Percentiles rank a stretch among this genome's conserved stretches.
These are phyloP conservation scores for Sebastes taczanowskii DNA, from an alignment of 2,797 vertebrate genomes.

Conservation along the genomic window DNA sequence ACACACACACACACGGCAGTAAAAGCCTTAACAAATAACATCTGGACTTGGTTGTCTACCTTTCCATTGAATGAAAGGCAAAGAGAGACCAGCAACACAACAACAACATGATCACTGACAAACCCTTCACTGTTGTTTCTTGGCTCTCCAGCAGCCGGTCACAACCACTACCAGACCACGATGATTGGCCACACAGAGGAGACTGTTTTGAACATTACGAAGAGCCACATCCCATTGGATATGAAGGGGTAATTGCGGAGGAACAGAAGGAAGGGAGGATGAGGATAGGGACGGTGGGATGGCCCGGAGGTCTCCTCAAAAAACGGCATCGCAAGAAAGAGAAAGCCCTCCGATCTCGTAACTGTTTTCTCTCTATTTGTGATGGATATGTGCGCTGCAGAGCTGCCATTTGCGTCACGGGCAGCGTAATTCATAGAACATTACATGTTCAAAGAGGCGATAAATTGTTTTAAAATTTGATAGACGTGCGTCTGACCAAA, in stretches of 20 bases:
- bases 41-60: constrained; percentile 76
- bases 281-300: constrained; percentile 17
- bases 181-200: constrained; percentile 53
- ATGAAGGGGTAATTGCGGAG: constrained; percentile 46
- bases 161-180: constrained; percentile 69
- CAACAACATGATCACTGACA: constrained; percentile 69
- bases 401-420: constrained; percentile 70
- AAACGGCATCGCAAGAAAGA: not conserved
- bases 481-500: constrained; percentile 38
- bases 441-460: constrained; percentile 49
- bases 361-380: constrained; percentile 43
- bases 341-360: constrained; percentile 34
- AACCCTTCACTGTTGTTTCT: constrained; percentile 66
- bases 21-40: constrained; percentile 75
- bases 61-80: constrained; percentile 68
- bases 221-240: constrained; percentile 33
- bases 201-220: constrained; percentile 23
- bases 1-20: constrained; percentile 29
- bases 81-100: constrained; percentile 67
- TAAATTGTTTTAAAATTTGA: constrained; percentile 62
- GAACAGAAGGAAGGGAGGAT: constrained; percentile 3
- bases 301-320: constrained; percentile 45
- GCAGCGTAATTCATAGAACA: constrained; percentile 42
- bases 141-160: constrained; percentile 60
- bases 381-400: constrained; percentile 36